Base-by-base conservation (phyloP, 2,797 vertebrate genomes). In the Hypotaenidia okinawae region DNA sequence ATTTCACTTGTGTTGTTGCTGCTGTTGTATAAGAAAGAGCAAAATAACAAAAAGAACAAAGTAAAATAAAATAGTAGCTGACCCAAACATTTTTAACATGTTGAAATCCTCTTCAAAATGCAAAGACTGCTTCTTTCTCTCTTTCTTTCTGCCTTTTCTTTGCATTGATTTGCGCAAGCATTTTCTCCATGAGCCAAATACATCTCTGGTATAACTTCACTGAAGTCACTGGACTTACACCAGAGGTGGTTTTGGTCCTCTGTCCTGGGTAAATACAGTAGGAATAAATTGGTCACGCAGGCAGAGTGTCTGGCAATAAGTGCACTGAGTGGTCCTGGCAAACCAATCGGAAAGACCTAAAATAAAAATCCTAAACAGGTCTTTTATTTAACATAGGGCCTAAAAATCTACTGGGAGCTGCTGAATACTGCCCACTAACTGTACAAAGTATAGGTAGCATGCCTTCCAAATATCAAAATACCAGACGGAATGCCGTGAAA, bases 381-480 rank as follows among this genome's bases (percentile, higher is more conserved):
- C 69, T 98, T 97, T 97, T 97, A 97, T 97, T 98, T 97, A 97
- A 97, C 92, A 97, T 72, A 98, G 97, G 97, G 97, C 97, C 94
- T 98, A 98, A 97, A 96, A 98, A 96, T 98, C 97, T 98, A 98
- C 97, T 32, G 97, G 97, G 98, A 98, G 96, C 97, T 98, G 98
- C 97, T 98, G 98, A 98, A 98, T 98, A 98, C 96, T 98, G 97
- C 97, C 97, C 97, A 97, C 98, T 98, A 98, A 98, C 97, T 98
- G 97, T 98, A 98, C 98, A 98, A 98, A 98, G 96, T 96, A 98
- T 98, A 98, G 97, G 97, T 98, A 97, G 98, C 98, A 98, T 98
- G 98, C 98, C 98, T 98, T 97, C 97, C 98, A 98, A 98, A 98
- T 98, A 98, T 97, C 97, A 98, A 98, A 98, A 98, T 98, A 98